These are phyloP conservation scores for Omphaloscelis lunosa DNA, from an alignment of 2,888 invertebrate species.

Conservation along the genomic window DNA sequence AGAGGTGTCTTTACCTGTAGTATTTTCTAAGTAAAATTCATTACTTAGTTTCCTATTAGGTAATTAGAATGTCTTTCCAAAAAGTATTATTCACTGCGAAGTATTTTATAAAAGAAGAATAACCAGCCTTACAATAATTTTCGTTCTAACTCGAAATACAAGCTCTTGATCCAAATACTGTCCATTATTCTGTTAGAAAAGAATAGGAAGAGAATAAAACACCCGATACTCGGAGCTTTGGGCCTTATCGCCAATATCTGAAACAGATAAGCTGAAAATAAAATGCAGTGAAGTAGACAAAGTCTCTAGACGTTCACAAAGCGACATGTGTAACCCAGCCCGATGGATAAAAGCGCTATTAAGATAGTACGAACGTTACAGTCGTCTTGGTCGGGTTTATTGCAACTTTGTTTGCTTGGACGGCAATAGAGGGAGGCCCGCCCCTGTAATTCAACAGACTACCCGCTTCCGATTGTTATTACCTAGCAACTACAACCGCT, in stretches of 20 bases:
- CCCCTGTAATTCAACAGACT: conserved; percentile 79
- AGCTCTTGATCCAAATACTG: conserved; percentile 24
- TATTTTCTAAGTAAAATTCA: conserved; percentile 15
- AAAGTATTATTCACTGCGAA: not conserved
- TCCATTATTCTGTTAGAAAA: conserved; percentile 47
- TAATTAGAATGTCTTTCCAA: conserved; percentile 3
- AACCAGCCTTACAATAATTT: conserved; percentile 11
- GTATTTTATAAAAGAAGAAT: conserved; percentile 16
- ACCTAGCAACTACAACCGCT: conserved; percentile 73
- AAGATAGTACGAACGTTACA: conserved; percentile 76
- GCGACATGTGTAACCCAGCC: conserved; percentile 83
- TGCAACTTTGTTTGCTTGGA: conserved; percentile 87
- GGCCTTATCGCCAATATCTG: conserved; percentile 62
- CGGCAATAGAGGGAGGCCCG: conserved; percentile 81
- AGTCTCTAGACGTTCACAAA: conserved; percentile 73
- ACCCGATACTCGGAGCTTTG: conserved; percentile 50
- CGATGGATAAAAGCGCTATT: conserved; percentile 84
- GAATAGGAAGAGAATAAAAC: conserved; percentile 51
- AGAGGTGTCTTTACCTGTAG: not conserved
- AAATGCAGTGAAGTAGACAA: conserved; percentile 77
- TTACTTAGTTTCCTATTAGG: not conserved
- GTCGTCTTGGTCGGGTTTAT: conserved; percentile 85
- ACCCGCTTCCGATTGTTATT: conserved; percentile 86
- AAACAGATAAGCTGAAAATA: conserved; percentile 72
- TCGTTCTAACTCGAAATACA: conserved; percentile 29